Evolutionary conservation across 2,888 invertebrate genomes (phyloP).

Genomic region (Trissolcus brochymenae): DNA sequence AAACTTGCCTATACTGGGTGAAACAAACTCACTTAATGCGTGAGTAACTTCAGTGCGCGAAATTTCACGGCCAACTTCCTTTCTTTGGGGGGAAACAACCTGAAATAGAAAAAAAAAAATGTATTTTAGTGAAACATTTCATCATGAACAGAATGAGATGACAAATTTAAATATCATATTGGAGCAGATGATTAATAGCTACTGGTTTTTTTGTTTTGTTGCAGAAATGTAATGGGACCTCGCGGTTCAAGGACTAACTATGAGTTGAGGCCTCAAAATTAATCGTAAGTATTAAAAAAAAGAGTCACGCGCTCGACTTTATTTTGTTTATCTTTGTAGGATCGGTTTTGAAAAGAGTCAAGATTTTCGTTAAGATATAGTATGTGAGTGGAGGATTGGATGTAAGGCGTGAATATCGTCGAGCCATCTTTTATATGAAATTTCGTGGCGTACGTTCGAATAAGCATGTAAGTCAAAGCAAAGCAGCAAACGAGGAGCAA

Average conservation of each 20-base stretch:
- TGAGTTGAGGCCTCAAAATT: conserved; percentile 74
- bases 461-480: conserved; percentile 43
- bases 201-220: conserved; percentile 62
- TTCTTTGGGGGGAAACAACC: not conserved
- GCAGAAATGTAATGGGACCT: conserved; percentile 71
- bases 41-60: conserved; percentile 28
- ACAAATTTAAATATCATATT: no score
- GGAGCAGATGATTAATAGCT: not conserved
- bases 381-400: not conserved
- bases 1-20: conserved; percentile 17
- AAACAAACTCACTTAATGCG: conserved; percentile 5
- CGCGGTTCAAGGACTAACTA: conserved; percentile 70
- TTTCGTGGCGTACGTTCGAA: conserved; percentile 29
- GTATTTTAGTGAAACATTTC: no score
- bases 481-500: conserved; percentile 40
- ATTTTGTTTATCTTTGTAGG: not conserved
- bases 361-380: not conserved
- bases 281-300: conserved; percentile 69
- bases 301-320: not conserved
- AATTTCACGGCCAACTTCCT: conserved; percentile 36
- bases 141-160: no score
- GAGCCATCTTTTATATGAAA: conserved; percentile 6
- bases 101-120: no score
- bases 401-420: no score
- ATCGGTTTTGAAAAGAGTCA: not conserved